These are phyloP conservation scores for Picus viridis DNA, from an alignment of 2,797 vertebrate species.

Conservation along the genomic window DNA sequence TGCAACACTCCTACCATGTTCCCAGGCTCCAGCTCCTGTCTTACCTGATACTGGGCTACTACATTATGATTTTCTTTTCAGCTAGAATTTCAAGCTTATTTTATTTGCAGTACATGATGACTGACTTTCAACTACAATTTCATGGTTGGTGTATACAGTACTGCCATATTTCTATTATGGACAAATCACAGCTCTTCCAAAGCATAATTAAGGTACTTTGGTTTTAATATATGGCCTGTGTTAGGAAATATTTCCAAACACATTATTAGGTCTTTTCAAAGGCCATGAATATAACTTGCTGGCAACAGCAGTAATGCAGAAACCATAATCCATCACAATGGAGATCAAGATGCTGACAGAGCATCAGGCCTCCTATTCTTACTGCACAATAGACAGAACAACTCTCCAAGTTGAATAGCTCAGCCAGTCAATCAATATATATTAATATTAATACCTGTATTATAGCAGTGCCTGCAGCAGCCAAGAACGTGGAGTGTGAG, in stretches of 20 bases:
- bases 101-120: background rate
- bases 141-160: background rate
- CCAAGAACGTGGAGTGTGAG: background rate
- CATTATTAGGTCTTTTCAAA: slow-evolving; percentile 41
- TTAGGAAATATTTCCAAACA: slow-evolving; percentile 52
- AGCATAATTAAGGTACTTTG: slow-evolving; percentile 45
- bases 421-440: background rate
- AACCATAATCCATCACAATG: background rate
- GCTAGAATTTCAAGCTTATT: background rate
- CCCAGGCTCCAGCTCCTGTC: background rate
- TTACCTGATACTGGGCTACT: background rate
- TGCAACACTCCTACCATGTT: fast-evolving
- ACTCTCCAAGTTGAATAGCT: background rate
- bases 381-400: background rate
- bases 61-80: background rate
- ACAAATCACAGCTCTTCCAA: slow-evolving; percentile 35
- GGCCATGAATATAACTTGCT: slow-evolving; percentile 19
- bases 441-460: slow-evolving; percentile 27
- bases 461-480: background rate
- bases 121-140: background rate
- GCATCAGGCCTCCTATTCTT: background rate
- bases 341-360: slow-evolving; percentile 36
- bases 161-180: background rate
- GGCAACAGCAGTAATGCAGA: slow-evolving; percentile 9
- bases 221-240: slow-evolving; percentile 15